Evolutionary conservation across 1,140 invertebrate species (phyloP), one percentile per base, ranked within the genome.

Genomic region (Neuroterus valhalla): DNA sequence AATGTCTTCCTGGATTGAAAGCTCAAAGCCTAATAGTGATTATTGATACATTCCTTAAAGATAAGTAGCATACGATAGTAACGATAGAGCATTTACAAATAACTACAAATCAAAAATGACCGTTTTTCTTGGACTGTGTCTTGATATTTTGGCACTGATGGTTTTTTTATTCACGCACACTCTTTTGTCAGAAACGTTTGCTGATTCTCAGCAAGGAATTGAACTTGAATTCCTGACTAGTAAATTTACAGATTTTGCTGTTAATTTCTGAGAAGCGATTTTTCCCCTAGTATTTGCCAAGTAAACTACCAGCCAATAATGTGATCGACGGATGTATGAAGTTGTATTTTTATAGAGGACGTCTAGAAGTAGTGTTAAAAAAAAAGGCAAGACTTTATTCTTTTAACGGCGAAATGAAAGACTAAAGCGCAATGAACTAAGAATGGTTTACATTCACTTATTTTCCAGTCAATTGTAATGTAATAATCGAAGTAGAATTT

Each of bases 1-100:
- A 38, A 62, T 62, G 19, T 21, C 19, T 50, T 6, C 15, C 23
- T 38, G 31, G 26, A 62, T 62, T 62, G 31, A 62, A 62, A 62
- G 55, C 55, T 62, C 55, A 62, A 62, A 62, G 55, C 55, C 55
- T 62, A 62, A 62, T 62, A 62, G 55, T 62, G 55, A 62, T 62
- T 38, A 62, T 31, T 62, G 12, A 62, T 62, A 62, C 55, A 62
- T 62, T 62, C 55, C 55, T 62, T 62, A 31, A 31, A 62, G 15
- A 21, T 23, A 21, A 12, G 12, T 62, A 62, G 21, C 31, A 26
- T 62, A 38, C 14, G 26, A 62, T 62, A 62, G 55, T 62, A 31
- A 62, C 4, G 23, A 62, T 62, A n/a, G 31, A 31, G 26, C 23
- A 62, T 26, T 31, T 50, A 31, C 31, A 62, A 15, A 38, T 6